Base-by-base conservation (phyloP, 2,113 vertebrate species). In the Calypte anna region DNA sequence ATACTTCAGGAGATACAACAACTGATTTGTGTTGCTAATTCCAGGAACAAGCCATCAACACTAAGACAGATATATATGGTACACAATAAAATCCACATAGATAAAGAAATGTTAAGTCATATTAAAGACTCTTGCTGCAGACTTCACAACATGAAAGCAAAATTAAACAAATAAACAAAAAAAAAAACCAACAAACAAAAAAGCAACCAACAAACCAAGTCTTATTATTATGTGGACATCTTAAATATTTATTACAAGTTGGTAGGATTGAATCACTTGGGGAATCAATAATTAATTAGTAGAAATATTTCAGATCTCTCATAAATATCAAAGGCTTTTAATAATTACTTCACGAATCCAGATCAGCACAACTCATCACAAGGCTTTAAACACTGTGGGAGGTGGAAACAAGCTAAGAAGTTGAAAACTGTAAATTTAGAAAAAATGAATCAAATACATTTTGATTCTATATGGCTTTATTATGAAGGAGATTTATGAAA, bases 251-350 rank as follows among this genome's bases (percentile, higher is more conserved):
- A 96, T 97, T 90, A 90, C 20, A 84, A 59, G 67, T 44, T 80
- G 33, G 72, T 92, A 95, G 84, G 50, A 79, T 68, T 94, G 38
- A 97, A 90, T 96, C 96, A 96, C 94, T 97, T 96, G 96, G 82
- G 92, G 70, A 96, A 91, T 98, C 91, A 97, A 97, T 98, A 97
- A 97, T 97, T 98, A 97, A 98, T 97, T 82, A 95, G 86, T 81
- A 90, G 93, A 93, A 96, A 97, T 91, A 68, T 91, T 95, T 93
- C 80, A 88, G 77, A 93, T 97, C 84, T 82, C 94, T 97, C 95
- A 96, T 96, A 97, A 97, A 96, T 97, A 98, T 96, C 95, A 98
- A 97, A 98, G 93, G 53, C 67, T 96, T 96, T 95, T 95, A 95
- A 95, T 97, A 97, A 98, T 95, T 97, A 83, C 72, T 95, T 96